These are phyloP conservation scores for Amblyraja radiata DNA, from an alignment of 2,797 vertebrate species.

Conservation along the genomic window DNA sequence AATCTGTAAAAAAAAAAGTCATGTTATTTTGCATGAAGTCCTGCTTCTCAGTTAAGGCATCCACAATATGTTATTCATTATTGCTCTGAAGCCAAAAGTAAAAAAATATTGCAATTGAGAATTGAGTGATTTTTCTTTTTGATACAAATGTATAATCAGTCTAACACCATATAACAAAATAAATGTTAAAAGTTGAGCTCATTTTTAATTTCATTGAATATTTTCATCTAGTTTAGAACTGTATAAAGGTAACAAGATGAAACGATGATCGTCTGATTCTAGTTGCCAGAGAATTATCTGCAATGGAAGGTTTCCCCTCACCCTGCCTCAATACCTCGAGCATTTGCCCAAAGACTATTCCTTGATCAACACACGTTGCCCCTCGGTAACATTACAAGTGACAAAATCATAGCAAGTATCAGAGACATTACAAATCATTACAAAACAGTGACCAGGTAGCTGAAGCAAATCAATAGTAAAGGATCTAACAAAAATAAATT, in stretches of 20 bases:
- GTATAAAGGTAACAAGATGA: neutral
- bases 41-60: neutral
- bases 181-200: neutral
- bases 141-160: neutral
- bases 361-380: too few relatives aligned
- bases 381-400: neutral
- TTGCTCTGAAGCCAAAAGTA: neutral
- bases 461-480: neutral
- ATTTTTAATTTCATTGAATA: neutral
- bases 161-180: neutral
- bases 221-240: neutral
- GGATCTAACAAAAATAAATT: neutral
- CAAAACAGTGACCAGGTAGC: neutral
- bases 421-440: neutral
- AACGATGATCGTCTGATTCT: too few relatives aligned
- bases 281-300: too few relatives aligned
- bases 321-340: too few relatives aligned
- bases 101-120: too few relatives aligned
- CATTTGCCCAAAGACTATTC: too few relatives aligned
- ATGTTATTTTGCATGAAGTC: neutral
- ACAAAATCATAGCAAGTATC: neutral
- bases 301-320: too few relatives aligned
- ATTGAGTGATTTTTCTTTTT: neutral
- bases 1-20: slow-evolving; percentile 62
- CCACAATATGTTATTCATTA: neutral